Evolutionary conservation across 2,113 vertebrate genomes (phyloP).

Genomic region (Malurus alboscapulatus): DNA sequence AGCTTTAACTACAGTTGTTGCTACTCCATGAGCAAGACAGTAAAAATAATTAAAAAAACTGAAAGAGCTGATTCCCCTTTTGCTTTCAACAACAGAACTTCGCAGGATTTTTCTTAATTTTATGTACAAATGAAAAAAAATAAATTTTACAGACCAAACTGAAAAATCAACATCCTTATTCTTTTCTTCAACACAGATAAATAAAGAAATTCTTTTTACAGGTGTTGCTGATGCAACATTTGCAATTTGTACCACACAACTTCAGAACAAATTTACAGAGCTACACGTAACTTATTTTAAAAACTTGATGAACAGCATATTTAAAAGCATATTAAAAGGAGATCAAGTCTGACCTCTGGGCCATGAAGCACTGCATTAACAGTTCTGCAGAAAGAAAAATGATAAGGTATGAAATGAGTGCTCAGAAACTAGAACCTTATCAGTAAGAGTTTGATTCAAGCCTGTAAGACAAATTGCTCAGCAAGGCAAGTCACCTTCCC

Average conservation of each 20-base stretch:
- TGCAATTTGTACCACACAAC: conserved; percentile 38
- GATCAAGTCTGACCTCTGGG: conserved; percentile 81
- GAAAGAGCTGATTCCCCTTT: neutral
- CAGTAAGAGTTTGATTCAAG: conserved; percentile 77
- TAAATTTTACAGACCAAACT: neutral
- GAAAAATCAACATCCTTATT: neutral
- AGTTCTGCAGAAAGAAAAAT: conserved; percentile 77
- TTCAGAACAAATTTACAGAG: conserved; percentile 48
- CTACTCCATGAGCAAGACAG: neutral
- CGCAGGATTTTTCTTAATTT: neutral
- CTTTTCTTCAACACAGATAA: neutral
- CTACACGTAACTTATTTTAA: conserved; percentile 47
- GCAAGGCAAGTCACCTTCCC: conserved; percentile 81
- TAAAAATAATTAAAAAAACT: neutral
- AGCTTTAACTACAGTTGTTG: neutral
- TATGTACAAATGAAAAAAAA: neutral
- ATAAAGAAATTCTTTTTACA: conserved; percentile 11
- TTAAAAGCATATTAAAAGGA: conserved; percentile 77
- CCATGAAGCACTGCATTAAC: conserved; percentile 78
- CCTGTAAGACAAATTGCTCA: conserved; percentile 84
- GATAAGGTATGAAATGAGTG: conserved; percentile 81
- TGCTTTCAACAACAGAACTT: neutral
- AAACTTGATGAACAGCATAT: conserved; percentile 63
- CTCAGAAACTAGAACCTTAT: conserved; percentile 81
- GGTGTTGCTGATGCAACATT: conserved; percentile 3